phyloP scores from a whole-genome alignment of 37 sponge, comb jelly and placozoan species.

The Eunapius fragilis region DNA sequence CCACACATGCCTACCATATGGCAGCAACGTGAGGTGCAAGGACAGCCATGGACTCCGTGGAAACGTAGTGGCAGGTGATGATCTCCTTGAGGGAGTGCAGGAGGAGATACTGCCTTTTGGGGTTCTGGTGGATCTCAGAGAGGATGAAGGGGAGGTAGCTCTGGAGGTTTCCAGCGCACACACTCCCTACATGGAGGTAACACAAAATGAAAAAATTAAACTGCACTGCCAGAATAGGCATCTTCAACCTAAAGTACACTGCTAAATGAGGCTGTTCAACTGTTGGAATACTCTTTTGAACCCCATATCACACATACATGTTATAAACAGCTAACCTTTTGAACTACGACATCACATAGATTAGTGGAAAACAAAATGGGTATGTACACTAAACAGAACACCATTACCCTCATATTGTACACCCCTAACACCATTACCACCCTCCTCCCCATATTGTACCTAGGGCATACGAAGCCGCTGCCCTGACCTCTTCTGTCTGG shows the following conservation, averaged over 20 bases:
- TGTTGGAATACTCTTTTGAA: too few relatives aligned
- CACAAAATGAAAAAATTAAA: too few relatives aligned
- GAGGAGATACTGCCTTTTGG: slow-evolving; percentile 90
- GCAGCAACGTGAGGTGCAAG: slow-evolving; percentile 65
- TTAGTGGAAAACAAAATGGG: too few relatives aligned
- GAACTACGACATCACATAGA: too few relatives aligned
- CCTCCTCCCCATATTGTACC: slow-evolving; percentile 41
- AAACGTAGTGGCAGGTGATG: slow-evolving; percentile 71
- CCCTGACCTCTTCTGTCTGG: slow-evolving; percentile 92
- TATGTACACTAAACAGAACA: too few relatives aligned
- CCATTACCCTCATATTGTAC: neutral
- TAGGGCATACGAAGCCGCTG: slow-evolving; percentile 95
- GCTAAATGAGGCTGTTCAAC: too few relatives aligned
- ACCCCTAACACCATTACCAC: neutral
- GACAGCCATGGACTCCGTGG: slow-evolving; percentile 48
- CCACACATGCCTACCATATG: slow-evolving; percentile 61
- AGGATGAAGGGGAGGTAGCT: slow-evolving; percentile 91
- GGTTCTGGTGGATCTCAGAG: slow-evolving; percentile 83
- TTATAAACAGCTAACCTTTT: too few relatives aligned
- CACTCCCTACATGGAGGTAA: slow-evolving; percentile 52
- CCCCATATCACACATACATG: too few relatives aligned
- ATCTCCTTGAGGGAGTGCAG: slow-evolving; percentile 97
- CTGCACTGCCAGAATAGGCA: too few relatives aligned
- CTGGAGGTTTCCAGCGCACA: slow-evolving; percentile 92
- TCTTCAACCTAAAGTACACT: too few relatives aligned